Evolutionary conservation across 2,797 vertebrate genomes (phyloP).

Genomic region (Dendrocincla fuliginosa): DNA sequence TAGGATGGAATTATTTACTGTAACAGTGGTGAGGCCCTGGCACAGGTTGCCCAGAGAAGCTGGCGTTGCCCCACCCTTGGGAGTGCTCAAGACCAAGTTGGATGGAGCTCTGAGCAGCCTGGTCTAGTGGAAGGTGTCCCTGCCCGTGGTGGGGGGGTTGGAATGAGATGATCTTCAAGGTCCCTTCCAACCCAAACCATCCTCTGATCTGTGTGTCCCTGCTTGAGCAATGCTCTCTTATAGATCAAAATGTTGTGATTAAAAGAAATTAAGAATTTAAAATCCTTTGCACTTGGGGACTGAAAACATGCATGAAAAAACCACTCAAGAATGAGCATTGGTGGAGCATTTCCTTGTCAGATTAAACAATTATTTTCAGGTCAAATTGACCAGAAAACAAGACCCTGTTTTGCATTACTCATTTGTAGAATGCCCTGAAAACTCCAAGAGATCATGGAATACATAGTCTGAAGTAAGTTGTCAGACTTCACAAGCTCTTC

Average conservation of each 20-base stretch:
- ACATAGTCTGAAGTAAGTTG: neutral
- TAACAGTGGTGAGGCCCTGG: neutral
- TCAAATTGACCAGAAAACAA: neutral
- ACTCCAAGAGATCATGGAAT: neutral
- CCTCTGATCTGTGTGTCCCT: neutral
- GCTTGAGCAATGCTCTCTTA: neutral
- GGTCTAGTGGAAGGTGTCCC: rapidly evolving
- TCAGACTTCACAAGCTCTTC: neutral
- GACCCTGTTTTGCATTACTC: neutral
- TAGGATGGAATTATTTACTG: neutral
- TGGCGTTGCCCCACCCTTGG: neutral
- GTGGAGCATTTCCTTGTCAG: neutral
- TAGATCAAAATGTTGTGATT: neutral
- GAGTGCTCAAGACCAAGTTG: neutral
- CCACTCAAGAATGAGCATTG: neutral
- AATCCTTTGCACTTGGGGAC: neutral
- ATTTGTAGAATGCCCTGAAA: neutral
- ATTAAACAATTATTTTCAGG: neutral
- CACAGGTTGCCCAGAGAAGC: neutral
- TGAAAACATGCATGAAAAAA: neutral
- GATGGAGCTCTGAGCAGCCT: neutral
- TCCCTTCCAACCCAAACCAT: neutral
- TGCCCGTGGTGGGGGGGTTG: neutral
- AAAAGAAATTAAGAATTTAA: neutral
- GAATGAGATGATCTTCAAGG: neutral